A percentile compares a stretch with the other conserved stretches of the same genome.
Conservation (phyloP, 2,797 vertebrate species). For the Ctenochaetus hawaiiensis region DNA sequence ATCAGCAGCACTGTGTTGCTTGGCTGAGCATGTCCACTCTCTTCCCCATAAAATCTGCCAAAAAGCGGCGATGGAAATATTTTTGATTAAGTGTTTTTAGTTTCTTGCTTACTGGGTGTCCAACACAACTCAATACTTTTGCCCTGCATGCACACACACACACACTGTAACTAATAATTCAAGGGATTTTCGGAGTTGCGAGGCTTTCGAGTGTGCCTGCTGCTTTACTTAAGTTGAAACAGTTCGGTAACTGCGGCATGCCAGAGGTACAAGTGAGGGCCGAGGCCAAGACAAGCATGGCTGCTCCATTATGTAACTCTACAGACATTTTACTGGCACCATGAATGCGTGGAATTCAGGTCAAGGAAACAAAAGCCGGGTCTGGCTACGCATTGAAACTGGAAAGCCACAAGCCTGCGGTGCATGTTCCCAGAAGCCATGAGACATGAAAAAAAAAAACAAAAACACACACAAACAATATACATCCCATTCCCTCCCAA, state of each 20-base stretch:
- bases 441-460: conserved; percentile 49
- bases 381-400: conserved; percentile 55
- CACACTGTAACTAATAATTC: conserved; percentile 9
- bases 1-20: conserved; percentile 56
- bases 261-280: conserved; percentile 23
- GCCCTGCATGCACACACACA: conserved; percentile 1
- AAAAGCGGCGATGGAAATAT: conserved; percentile 9
- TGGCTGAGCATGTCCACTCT: conserved; percentile 31
- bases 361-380: conserved; percentile 82
- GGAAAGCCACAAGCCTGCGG: conserved; percentile 71
- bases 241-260: conserved; percentile 35
- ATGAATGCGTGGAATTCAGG: conserved; percentile 83
- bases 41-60: conserved; percentile 30
- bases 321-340: conserved; percentile 69
- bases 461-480: conserved; percentile 44
- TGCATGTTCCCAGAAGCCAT: conserved; percentile 73
- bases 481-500: conserved; percentile 24
- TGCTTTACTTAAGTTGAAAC: conserved; percentile 50
- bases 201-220: conserved; percentile 5
- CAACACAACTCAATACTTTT: conserved; percentile 10
- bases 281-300: conserved; percentile 52
- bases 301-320: conserved; percentile 74
- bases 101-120: conserved; percentile 9
- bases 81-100: conserved; percentile 14
- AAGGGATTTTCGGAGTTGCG: not conserved